Evolutionary conservation across 2,113 vertebrate genomes (phyloP).

Genomic region (Marcusenius ussheri): DNA sequence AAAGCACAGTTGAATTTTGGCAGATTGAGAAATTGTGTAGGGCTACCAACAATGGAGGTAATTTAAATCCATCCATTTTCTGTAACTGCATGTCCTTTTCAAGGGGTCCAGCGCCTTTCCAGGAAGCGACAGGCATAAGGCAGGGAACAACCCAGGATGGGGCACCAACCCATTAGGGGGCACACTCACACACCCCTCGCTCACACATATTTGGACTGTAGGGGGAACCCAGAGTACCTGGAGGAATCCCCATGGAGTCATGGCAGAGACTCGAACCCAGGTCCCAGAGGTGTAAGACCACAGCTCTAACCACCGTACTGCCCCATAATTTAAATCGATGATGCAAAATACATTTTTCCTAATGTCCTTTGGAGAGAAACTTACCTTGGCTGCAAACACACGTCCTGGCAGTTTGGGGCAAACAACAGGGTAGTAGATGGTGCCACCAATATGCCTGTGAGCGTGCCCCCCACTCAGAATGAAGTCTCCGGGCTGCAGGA

Average conservation of each 20-base stretch:
- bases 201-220: too few relatives aligned
- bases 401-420: conserved; percentile 39
- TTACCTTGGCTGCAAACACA: conserved; percentile 63
- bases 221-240: too few relatives aligned
- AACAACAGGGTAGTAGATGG: conserved; percentile 55
- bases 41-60: neutral
- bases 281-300: neutral
- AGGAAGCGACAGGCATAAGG: neutral
- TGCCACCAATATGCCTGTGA: conserved; percentile 46
- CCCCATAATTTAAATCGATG: neutral
- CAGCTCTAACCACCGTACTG: neutral
- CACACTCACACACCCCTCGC: too few relatives aligned
- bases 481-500: conserved; percentile 46
- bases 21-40: neutral
- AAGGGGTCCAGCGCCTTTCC: neutral
- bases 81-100: neutral
- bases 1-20: neutral
- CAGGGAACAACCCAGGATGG: neutral
- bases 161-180: neutral
- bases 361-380: neutral
- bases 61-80: neutral
- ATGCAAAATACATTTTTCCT: neutral
- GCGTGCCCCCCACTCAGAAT: conserved; percentile 34
- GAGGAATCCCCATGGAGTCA: neutral
- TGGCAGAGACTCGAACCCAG: neutral